Conservation (phyloP, 2,797 vertebrate species). For the Arrhamphus sclerolepis region DNA sequence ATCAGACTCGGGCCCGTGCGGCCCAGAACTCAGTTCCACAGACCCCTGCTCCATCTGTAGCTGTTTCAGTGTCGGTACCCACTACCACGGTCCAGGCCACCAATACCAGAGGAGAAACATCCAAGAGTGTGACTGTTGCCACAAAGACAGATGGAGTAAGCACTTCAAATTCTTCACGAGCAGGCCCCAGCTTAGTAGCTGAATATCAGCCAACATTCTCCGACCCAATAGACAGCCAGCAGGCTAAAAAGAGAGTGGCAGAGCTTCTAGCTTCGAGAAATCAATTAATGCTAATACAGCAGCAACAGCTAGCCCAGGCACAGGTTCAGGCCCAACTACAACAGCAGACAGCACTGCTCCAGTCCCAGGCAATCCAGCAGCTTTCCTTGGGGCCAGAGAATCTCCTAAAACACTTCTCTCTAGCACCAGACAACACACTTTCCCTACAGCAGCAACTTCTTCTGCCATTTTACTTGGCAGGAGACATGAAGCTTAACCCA, state of each 20-base stretch:
- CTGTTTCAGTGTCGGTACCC: constrained; percentile 67
- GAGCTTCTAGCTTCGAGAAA: constrained; percentile 91
- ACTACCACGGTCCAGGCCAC: constrained; percentile 54
- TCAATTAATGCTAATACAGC: constrained; percentile 84
- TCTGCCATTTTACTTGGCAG: constrained; percentile 96
- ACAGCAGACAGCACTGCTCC: constrained; percentile 94
- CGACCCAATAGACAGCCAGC: constrained; percentile 83
- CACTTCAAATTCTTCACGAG: constrained; percentile 43
- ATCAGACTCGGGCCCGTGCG: constrained; percentile 96
- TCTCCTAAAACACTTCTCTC: constrained; percentile 87
- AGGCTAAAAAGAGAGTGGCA: constrained; percentile 88
- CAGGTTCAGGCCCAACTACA: constrained; percentile 92
- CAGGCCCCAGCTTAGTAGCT: constrained; percentile 37
- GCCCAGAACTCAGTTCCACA: constrained; percentile 82
- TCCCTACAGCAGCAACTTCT: constrained; percentile 95
- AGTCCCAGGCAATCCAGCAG: constrained; percentile 94
- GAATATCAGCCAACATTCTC: constrained; percentile 64
- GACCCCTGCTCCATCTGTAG: constrained; percentile 65
- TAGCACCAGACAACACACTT: constrained; percentile 90
- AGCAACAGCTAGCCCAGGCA: constrained; percentile 85
- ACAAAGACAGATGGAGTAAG: constrained; percentile 55
- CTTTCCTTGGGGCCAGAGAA: constrained; percentile 92
- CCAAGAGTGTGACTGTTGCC: constrained; percentile 48
- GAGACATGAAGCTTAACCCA: constrained; percentile 92
- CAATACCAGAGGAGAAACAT: constrained; percentile 56